Evolutionary conservation across 1,140 invertebrate species (phyloP).

Genomic region (Drosophila leontia): DNA sequence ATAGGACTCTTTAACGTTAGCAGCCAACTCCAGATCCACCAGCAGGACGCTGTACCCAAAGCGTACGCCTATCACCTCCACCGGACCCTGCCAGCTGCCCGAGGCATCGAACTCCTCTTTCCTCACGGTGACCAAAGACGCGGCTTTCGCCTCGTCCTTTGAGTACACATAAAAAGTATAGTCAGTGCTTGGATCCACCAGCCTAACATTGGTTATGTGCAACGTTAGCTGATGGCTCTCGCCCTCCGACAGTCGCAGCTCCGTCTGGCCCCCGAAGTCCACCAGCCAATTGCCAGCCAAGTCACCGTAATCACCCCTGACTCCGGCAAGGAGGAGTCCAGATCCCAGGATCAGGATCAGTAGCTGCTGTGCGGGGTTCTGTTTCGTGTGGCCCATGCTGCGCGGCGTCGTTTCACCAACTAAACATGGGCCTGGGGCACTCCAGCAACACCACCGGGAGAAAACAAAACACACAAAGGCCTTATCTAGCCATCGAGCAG

Average conservation of each 20-base stretch:
- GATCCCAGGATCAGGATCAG: neutral
- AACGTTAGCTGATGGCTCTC: conserved; percentile 1
- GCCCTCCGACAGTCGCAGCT: conserved; percentile 9
- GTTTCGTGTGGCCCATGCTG: conserved; percentile 14
- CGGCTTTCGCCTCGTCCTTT: neutral
- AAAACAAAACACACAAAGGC: conserved; percentile 15
- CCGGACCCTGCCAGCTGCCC: conserved; percentile 48
- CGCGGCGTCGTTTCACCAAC: conserved; percentile 29
- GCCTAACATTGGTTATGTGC: conserved; percentile 25
- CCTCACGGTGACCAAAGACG: neutral
- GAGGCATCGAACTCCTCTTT: conserved; percentile 15
- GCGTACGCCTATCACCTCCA: conserved; percentile 33
- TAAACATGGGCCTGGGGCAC: conserved; percentile 1
- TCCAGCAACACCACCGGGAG: neutral
- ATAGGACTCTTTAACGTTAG: neutral
- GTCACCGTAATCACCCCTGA: conserved; percentile 41
- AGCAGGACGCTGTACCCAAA: conserved; percentile 51
- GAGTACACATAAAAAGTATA: conserved; percentile 25
- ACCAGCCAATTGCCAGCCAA: conserved; percentile 57
- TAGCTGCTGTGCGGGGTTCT: neutral
- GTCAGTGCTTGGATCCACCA: neutral
- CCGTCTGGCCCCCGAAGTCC: conserved; percentile 13
- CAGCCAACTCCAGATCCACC: conserved; percentile 25
- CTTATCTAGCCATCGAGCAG: conserved; percentile 20
- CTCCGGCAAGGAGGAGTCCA: neutral